Evolutionary conservation across 2,797 vertebrate species (phyloP).

Genomic region (Zalophus californianus): DNA sequence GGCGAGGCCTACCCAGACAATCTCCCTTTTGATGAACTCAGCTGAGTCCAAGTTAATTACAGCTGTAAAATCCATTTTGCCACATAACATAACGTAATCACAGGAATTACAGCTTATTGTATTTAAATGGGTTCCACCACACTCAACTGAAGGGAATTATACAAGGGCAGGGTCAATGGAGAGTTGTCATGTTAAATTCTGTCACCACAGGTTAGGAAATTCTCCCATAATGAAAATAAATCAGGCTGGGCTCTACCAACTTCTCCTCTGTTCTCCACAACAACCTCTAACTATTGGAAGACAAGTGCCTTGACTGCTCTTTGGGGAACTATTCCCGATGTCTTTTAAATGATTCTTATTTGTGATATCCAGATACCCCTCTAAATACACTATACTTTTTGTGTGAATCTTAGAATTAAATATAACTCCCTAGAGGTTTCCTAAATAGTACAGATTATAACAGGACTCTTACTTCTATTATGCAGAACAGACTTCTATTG

Average conservation of each 20-base stretch:
- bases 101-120: not conserved
- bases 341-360: not conserved
- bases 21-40: not conserved
- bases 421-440: not conserved
- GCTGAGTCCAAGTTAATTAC: not conserved
- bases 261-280: not conserved
- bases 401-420: not conserved
- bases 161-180: not conserved
- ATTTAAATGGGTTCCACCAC: not conserved
- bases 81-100: not conserved
- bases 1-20: not conserved
- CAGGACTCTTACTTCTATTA: not conserved
- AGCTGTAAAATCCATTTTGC: not conserved
- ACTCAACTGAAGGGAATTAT: not conserved
- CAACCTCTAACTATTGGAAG: not conserved
- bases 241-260: not conserved
- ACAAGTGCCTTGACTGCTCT: not conserved
- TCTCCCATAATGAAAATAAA: not conserved
- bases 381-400: not conserved
- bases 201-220: not conserved
- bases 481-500: not conserved
- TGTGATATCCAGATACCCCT: not conserved
- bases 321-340: not conserved
- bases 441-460: not conserved
- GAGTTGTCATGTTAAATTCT: not conserved